Conservation (phyloP, 2,888 invertebrate genomes). For the Keiferia lycopersicella region DNA sequence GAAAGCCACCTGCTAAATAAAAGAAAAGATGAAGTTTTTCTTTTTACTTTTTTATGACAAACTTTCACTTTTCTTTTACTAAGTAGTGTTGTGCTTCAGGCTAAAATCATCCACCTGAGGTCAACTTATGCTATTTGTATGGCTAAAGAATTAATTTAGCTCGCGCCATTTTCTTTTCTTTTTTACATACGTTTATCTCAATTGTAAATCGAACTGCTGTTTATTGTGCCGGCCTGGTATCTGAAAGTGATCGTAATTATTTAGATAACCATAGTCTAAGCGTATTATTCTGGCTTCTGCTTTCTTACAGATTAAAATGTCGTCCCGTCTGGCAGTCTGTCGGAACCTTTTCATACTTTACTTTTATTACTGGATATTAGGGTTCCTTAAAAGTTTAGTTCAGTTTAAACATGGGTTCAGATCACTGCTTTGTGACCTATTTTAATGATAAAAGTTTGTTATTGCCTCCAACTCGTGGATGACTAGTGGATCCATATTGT, state of each 20-base stretch:
- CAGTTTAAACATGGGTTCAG: neutral
- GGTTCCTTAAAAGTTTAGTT: neutral
- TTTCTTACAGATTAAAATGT: slow-evolving; percentile 1
- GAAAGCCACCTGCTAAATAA: no score
- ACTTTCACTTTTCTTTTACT: no score
- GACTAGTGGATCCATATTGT: no score
- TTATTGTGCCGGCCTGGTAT: neutral
- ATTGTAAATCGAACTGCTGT: no score
- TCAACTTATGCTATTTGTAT: no score
- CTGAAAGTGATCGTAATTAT: neutral
- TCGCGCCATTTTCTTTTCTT: no score
- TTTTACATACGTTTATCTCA: no score
- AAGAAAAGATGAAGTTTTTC: no score
- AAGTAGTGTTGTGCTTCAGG: no score
- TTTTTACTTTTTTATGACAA: no score
- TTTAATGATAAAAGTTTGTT: neutral
- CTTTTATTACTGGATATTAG: neutral
- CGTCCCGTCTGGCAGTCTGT: neutral
- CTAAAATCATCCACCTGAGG: no score
- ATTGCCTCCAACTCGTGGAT: neutral
- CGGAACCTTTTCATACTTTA: neutral
- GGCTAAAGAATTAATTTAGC: no score
- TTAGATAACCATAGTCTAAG: neutral
- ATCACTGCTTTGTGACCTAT: neutral
- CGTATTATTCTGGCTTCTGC: neutral